Conservation (phyloP, 1,140 invertebrate genomes). For the Drosophila sucinea region DNA sequence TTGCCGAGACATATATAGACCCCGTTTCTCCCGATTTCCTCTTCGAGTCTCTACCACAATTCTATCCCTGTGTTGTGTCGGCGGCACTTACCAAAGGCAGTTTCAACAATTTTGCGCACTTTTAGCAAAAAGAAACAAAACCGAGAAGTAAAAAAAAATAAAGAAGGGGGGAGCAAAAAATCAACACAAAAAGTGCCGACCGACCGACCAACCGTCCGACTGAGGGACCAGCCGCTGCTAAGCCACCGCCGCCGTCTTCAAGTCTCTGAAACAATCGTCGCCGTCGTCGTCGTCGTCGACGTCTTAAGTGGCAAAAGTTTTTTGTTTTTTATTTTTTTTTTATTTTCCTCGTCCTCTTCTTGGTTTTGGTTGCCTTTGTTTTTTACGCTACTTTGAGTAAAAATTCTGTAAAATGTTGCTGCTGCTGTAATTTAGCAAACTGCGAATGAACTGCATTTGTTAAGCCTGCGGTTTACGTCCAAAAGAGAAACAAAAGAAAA, state of each 20-base stretch:
- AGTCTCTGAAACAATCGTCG: conserved; percentile 32
- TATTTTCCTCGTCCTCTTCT: conserved; percentile 5
- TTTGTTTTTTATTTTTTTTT: conserved; percentile 45
- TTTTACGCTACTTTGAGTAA: conserved; percentile 24
- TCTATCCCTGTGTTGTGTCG: conserved; percentile 31
- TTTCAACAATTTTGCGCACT: conserved; percentile 71
- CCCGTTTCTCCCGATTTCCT: background rate
- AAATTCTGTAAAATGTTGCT: conserved; percentile 59
- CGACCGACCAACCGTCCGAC: background rate
- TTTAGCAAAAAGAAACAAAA: conserved; percentile 36
- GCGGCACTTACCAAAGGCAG: conserved; percentile 63
- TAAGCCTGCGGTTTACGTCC: conserved; percentile 60
- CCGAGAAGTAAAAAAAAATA: background rate
- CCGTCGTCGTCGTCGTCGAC: conserved; percentile 17
- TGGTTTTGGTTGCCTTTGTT: conserved; percentile 23
- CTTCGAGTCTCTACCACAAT: background rate
- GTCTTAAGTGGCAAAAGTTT: conserved; percentile 67
- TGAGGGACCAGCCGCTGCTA: conserved; percentile 32
- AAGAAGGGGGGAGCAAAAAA: conserved; percentile 21
- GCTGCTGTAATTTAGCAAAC: conserved; percentile 62
- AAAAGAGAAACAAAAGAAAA: conserved; percentile 25
- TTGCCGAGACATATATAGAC: conserved; percentile 37
- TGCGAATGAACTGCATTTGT: conserved; percentile 58
- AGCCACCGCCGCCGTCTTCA: conserved; percentile 48
- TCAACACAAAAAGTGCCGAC: conserved; percentile 56